These are phyloP conservation scores for Plumapathes pennacea DNA, from an alignment of 92 coral and sea anemone genomes.

Conservation along the genomic window DNA sequence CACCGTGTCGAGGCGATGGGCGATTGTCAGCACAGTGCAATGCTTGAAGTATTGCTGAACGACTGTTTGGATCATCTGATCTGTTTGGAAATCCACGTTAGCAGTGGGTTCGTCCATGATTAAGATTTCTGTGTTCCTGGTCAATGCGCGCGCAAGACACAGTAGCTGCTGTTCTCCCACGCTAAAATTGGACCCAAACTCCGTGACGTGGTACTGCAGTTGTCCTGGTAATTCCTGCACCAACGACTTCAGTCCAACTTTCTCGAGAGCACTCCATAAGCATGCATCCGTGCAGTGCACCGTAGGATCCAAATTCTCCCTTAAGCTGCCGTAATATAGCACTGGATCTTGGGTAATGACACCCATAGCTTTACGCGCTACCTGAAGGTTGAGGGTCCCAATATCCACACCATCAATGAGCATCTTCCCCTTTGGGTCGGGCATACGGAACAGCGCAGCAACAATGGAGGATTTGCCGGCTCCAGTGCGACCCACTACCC, in stretches of 20 bases:
- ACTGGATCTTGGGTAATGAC: conserved; percentile 11
- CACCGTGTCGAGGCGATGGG: conserved; percentile 6
- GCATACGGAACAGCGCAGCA: conserved; percentile 3
- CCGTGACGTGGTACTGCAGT: conserved; percentile 4
- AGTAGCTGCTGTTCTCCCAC: conserved; percentile 15
- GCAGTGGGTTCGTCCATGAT: conserved; percentile 13
- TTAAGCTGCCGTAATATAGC: neutral
- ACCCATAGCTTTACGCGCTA: neutral
- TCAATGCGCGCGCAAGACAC: conserved; percentile 19
- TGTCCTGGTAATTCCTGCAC: neutral
- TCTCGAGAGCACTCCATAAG: neutral
- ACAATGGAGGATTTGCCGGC: conserved; percentile 10
- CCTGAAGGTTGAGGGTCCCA: neutral
- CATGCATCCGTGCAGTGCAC: neutral
- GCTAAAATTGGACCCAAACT: conserved; percentile 8
- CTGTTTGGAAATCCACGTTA: conserved; percentile 2
- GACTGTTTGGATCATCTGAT: conserved; percentile 2
- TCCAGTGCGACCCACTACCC: conserved; percentile 10
- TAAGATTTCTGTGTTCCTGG: neutral
- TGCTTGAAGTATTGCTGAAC: neutral
- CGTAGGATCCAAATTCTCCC: conserved; percentile 2
- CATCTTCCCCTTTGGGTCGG: neutral
- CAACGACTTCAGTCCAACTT: neutral
- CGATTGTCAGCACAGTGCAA: conserved; percentile 9
- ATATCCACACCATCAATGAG: neutral